Evolutionary conservation across 1,140 invertebrate genomes (phyloP), one percentile per base, ranked within the genome.

Genomic region (Cataglyphis hispanica): DNA sequence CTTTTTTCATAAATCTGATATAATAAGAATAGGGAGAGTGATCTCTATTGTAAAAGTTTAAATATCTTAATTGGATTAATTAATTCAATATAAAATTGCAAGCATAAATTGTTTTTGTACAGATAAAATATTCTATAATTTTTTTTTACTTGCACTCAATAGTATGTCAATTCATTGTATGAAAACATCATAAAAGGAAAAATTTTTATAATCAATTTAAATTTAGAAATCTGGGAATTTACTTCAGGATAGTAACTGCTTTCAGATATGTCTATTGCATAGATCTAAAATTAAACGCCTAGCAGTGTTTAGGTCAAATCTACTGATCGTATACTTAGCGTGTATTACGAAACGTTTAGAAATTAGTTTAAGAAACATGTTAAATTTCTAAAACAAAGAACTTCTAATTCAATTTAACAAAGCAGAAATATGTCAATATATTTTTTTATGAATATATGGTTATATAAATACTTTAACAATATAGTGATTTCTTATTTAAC

Each of bases 271-370:
- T 7, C 76, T 67, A 78, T 60, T 43, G 66, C 78, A 16, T 58
- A 40, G 25, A 43, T 72, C 78, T 83, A 83, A 83, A 83, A 83
- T 83, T 83, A 83, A 83, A 46, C 67, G 37, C 56, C 10, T 7
- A 50, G 53, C 67, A 50, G 53, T 46, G 46, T 83, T 83, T 60
- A n/a, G 61, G 3, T 7, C 25, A 37, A 74, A 74, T 25, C 0
- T 50, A 31, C 66, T n/a, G 69, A 72, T 81, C 63, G 16, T 31
- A 37, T 5, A 70, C 10, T 50, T 43, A 40, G 10, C 53, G 10
- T 31, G 19, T 58, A 22, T 31, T 72, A 25, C 40, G 37, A 46
- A 72, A 46, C 13, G 56, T 58, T n/a, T 60, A 16, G 63, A 69
- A 46, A 50, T 50, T 50, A 46, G 43, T 46, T 46, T 46, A 50